Conservation (phyloP, 1,140 invertebrate genomes). For the Vanessa tameamea region DNA sequence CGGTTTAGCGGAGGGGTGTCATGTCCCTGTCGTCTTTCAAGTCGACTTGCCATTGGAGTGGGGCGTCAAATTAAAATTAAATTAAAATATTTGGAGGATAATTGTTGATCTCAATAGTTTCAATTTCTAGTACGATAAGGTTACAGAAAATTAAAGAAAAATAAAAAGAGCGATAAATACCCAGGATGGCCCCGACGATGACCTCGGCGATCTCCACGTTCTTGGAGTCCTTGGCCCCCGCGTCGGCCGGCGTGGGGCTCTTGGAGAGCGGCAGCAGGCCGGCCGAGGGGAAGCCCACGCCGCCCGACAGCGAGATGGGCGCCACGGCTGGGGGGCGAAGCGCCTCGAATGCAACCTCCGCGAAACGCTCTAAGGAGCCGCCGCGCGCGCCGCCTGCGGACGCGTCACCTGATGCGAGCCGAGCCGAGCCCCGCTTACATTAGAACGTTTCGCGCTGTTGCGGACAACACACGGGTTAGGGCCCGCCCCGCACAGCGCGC, state of each 20-base stretch:
- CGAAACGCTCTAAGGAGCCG: conserved; percentile 86
- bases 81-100: neutral
- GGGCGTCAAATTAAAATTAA: too few relatives aligned
- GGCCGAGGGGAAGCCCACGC: conserved; percentile 87
- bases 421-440: conserved; percentile 52
- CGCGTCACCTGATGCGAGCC: conserved; percentile 61
- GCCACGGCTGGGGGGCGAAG: conserved; percentile 84
- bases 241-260: conserved; percentile 90
- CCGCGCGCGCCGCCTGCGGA: conserved; percentile 82
- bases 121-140: neutral
- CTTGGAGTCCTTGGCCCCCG: conserved; percentile 88
- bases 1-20: neutral
- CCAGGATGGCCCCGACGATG: conserved; percentile 98
- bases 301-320: conserved; percentile 87
- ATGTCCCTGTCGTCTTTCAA: neutral
- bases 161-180: conserved; percentile 58
- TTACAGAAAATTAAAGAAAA: neutral
- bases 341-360: conserved; percentile 86
- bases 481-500: conserved; percentile 44
- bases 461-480: conserved; percentile 50
- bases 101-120: too few relatives aligned
- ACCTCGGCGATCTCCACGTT: conserved; percentile 96
- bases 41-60: neutral
- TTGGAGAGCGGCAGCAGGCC: conserved; percentile 91
- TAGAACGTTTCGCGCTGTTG: conserved; percentile 76